phyloP scores from a whole-genome alignment of 2,113 vertebrate species.

The Archocentrus centrarchus region DNA sequence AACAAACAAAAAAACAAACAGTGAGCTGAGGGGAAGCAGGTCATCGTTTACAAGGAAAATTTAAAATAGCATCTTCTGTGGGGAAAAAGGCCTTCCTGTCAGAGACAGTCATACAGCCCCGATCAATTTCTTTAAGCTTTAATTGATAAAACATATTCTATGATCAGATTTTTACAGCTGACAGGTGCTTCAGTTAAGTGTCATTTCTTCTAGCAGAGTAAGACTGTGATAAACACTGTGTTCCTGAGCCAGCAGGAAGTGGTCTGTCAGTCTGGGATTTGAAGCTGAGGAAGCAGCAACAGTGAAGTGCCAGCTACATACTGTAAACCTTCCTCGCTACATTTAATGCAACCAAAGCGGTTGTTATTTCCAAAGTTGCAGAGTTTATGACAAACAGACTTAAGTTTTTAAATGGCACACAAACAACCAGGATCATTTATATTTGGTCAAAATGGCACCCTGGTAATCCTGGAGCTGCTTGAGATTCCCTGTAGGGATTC shows the following conservation, averaged over 20 bases:
- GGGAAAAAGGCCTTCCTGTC: constrained; percentile 52
- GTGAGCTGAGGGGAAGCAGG: constrained; percentile 17
- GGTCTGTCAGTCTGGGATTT: background rate
- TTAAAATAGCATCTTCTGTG: constrained; percentile 26
- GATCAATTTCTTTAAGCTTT: background rate
- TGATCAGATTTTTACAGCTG: constrained; percentile 16
- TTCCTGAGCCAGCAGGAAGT: constrained; percentile 81
- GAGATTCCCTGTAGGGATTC: constrained; percentile 14
- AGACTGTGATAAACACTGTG: constrained; percentile 1
- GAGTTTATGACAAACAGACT: constrained; percentile 35
- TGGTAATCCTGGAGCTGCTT: constrained; percentile 22
- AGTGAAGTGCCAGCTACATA: constrained; percentile 32
- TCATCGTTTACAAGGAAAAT: constrained; percentile 7
- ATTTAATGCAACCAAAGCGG: constrained; percentile 35
- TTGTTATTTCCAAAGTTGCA: constrained; percentile 16
- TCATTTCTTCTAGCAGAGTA: background rate
- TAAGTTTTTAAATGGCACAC: constrained; percentile 42
- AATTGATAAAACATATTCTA: constrained; percentile 42
- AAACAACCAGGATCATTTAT: constrained; percentile 21
- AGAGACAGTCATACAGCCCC: constrained; percentile 62
- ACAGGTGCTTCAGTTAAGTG: constrained; percentile 24
- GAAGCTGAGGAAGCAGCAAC: constrained; percentile 36
- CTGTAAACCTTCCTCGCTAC: constrained; percentile 35
- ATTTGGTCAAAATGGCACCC: constrained; percentile 70
- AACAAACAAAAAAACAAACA: background rate